These are phyloP conservation scores for Ectropis grisescens DNA, from an alignment of 1,140 invertebrate genomes.

Conservation along the genomic window DNA sequence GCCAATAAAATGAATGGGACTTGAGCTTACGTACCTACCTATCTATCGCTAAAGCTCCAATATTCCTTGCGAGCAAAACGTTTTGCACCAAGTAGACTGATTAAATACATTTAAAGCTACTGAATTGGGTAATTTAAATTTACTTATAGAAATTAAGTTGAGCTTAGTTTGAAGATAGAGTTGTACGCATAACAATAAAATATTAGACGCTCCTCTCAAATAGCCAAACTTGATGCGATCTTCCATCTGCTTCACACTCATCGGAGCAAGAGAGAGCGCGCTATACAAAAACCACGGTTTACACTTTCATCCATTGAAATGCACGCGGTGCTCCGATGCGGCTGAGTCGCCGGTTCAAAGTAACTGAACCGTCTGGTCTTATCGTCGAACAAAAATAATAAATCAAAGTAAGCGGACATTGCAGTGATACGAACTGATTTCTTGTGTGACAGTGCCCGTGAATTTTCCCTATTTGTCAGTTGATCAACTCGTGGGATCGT, in stretches of 20 bases:
- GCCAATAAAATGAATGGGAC: too few relatives aligned
- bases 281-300: slow-evolving; percentile 67
- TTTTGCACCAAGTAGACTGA: too few relatives aligned
- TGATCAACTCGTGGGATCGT: too few relatives aligned
- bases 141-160: too few relatives aligned
- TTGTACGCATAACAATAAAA: slow-evolving; percentile 53
- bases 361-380: slow-evolving; percentile 38
- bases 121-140: too few relatives aligned
- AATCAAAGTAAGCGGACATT: slow-evolving; percentile 15
- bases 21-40: too few relatives aligned
- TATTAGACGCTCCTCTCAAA: slow-evolving; percentile 48
- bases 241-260: slow-evolving; percentile 32
- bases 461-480: too few relatives aligned
- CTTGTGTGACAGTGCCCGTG: slow-evolving; percentile 12
- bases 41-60: too few relatives aligned
- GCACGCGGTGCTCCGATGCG: slow-evolving; percentile 56
- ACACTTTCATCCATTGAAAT: slow-evolving; percentile 67
- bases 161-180: too few relatives aligned
- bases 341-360: slow-evolving; percentile 48
- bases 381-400: slow-evolving; percentile 37
- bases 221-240: slow-evolving; percentile 34
- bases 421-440: slow-evolving; percentile 22
- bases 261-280: slow-evolving; percentile 40
- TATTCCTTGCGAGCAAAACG: too few relatives aligned
- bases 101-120: too few relatives aligned